Percentiles rank a stretch among this genome's conserved stretches.
Conservation (phyloP, 2,888 invertebrate species). For the Sesia apiformis region DNA sequence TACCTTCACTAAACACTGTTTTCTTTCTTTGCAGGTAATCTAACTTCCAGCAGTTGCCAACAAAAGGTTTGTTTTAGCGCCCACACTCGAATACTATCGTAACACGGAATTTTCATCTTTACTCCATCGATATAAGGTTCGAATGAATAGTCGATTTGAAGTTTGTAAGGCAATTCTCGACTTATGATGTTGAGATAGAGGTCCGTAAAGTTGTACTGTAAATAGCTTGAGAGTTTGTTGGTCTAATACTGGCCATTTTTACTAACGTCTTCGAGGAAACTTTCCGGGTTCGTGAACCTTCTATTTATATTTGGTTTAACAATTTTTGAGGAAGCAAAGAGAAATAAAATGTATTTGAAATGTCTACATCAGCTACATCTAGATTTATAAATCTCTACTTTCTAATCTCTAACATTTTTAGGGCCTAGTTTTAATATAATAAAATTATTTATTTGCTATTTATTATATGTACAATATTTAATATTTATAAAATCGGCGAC, state of each 20-base stretch:
- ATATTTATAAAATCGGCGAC: too few species aligned
- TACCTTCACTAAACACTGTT: background rate
- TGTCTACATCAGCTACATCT: too few species aligned
- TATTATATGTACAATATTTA: too few species aligned
- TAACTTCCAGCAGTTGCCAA: slow-evolving; percentile 2
- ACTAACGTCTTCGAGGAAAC: background rate
- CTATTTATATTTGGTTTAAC: too few species aligned
- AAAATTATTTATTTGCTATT: too few species aligned
- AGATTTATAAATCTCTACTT: too few species aligned
- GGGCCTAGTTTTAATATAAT: too few species aligned
- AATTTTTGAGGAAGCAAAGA: too few species aligned
- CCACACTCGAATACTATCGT: background rate
- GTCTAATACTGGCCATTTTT: background rate
- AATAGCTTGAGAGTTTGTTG: background rate
- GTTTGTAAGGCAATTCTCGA: background rate
- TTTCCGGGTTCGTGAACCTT: background rate
- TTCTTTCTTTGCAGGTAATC: slow-evolving; percentile 6
- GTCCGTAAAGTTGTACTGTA: background rate
- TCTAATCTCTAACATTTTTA: too few species aligned
- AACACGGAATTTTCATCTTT: background rate
- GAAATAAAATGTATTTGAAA: too few species aligned
- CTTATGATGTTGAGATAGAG: background rate
- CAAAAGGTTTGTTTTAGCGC: background rate
- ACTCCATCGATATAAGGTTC: background rate
- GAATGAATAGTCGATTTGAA: background rate